These are phyloP conservation scores for Pelochelys cantorii DNA, from an alignment of 2,797 vertebrate species.

Conservation along the genomic window DNA sequence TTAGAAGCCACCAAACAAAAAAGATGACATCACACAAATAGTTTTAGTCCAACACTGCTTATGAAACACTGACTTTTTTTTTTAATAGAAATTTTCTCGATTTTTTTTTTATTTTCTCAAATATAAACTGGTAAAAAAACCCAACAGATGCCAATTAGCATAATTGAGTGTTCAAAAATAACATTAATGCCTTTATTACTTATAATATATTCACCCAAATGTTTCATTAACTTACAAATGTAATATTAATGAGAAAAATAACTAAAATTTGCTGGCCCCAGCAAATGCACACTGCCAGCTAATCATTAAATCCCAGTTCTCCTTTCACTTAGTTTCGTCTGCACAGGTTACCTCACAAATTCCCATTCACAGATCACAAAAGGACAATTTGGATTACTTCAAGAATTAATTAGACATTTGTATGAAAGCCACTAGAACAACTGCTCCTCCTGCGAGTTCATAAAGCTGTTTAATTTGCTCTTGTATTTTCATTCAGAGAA, in stretches of 20 bases:
- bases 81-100: not conserved
- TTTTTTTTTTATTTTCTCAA: constrained; percentile 56
- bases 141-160: constrained; percentile 84
- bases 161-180: constrained; percentile 83
- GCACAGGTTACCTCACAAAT: constrained; percentile 76
- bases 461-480: constrained; percentile 82
- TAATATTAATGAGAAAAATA: constrained; percentile 85
- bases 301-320: constrained; percentile 75
- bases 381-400: constrained; percentile 82
- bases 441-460: constrained; percentile 81
- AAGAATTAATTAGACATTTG: constrained; percentile 83
- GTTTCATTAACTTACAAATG: constrained; percentile 84
- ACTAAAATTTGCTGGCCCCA: constrained; percentile 73
- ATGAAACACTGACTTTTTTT: fast-evolving
- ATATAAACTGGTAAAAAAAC: constrained; percentile 53
- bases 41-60: not conserved
- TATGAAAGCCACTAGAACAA: constrained; percentile 84
- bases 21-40: not conserved
- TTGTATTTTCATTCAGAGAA: constrained; percentile 80
- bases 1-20: not conserved
- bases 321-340: constrained; percentile 72
- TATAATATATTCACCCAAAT: constrained; percentile 86
- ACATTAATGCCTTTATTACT: constrained; percentile 84
- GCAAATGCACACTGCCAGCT: constrained; percentile 73
- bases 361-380: constrained; percentile 81